A percentile compares a stretch with the other conserved stretches of the same genome.
Conservation (phyloP, 2,113 vertebrate genomes). For the Uria aalge region DNA sequence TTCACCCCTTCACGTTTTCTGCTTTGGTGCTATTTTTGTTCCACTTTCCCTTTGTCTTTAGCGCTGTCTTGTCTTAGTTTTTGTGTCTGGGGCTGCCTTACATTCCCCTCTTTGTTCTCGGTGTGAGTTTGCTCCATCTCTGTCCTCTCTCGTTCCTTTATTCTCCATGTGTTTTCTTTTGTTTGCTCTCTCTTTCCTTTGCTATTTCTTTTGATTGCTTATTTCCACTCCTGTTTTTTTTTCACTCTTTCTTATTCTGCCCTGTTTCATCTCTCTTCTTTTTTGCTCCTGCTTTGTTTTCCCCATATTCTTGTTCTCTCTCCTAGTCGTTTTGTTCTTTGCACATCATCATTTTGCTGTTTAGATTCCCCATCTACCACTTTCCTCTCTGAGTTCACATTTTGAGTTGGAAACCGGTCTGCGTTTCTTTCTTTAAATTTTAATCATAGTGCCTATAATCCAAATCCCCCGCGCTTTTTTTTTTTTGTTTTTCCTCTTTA, state of each 20-base stretch:
- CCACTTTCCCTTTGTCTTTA: background rate
- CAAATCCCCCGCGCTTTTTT: background rate
- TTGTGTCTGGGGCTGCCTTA: background rate
- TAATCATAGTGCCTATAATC: background rate
- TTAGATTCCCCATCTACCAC: background rate
- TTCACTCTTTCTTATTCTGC: background rate
- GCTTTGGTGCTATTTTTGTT: background rate
- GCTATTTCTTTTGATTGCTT: constrained; percentile 6
- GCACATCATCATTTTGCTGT: background rate
- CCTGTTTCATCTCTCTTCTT: background rate
- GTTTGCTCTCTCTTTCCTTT: background rate
- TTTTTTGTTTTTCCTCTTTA: background rate
- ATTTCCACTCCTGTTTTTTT: background rate
- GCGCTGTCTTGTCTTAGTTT: background rate
- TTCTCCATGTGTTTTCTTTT: background rate
- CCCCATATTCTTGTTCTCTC: background rate
- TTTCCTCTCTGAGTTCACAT: background rate
- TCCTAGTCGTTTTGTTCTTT: background rate
- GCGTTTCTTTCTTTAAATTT: background rate
- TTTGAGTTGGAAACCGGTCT: background rate
- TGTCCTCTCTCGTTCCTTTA: background rate
- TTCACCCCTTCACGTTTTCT: background rate
- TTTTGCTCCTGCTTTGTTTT: background rate
- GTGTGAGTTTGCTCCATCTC: background rate
- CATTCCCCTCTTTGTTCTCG: background rate